phyloP scores from a whole-genome alignment of 2,797 vertebrate genomes.

The Margarornis squamiger region DNA sequence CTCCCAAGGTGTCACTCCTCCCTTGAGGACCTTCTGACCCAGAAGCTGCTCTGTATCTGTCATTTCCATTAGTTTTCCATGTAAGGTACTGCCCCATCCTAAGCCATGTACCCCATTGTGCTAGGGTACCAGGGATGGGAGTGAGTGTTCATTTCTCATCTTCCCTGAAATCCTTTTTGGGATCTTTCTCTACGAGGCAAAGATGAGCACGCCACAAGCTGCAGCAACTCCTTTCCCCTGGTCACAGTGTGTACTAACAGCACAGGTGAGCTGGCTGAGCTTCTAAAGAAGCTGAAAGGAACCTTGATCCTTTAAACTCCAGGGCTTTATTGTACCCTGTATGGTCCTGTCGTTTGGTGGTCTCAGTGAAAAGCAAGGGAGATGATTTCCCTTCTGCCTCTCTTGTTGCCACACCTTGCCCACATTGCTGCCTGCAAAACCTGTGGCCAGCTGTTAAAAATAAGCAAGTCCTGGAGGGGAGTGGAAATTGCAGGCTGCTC shows the following conservation, averaged over 20 bases:
- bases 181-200: constrained; percentile 12
- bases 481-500: background rate
- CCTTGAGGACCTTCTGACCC: background rate
- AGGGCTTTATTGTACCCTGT: background rate
- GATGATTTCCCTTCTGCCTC: background rate
- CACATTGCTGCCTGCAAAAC: background rate
- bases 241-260: background rate
- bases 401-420: background rate
- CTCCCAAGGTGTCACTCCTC: background rate
- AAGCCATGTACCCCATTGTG: background rate
- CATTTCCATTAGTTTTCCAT: background rate
- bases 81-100: background rate
- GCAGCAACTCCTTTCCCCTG: background rate
- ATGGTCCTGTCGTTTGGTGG: background rate
- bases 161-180: background rate
- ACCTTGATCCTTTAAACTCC: background rate
- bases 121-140: background rate
- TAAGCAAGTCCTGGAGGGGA: background rate
- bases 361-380: background rate
- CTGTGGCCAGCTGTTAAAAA: background rate
- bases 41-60: background rate
- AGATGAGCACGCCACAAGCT: background rate
- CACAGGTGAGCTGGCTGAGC: background rate
- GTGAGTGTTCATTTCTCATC: background rate
- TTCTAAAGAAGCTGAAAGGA: background rate